Conservation (phyloP, 1,140 invertebrate species). For the Riptortus pedestris region DNA sequence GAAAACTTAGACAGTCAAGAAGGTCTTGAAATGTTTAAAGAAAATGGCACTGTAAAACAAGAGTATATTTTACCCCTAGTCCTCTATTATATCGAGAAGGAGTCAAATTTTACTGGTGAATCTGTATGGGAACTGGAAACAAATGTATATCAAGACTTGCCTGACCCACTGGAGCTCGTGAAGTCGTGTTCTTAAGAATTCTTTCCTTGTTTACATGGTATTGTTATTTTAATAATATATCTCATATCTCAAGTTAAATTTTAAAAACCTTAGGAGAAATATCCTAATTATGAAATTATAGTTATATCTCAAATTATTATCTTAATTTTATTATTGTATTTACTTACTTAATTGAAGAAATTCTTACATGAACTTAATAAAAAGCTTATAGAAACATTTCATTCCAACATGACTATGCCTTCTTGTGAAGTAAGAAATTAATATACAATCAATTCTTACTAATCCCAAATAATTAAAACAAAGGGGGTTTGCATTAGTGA, state of each 20-base stretch:
- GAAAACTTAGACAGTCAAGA: neutral
- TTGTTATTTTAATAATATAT: neutral
- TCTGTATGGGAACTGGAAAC: neutral
- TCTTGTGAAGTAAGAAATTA: too few relatives aligned
- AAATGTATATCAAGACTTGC: constrained; percentile 1
- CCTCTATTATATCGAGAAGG: constrained; percentile 16
- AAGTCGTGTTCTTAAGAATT: neutral
- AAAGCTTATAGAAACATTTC: too few relatives aligned
- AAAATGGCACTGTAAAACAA: constrained; percentile 1
- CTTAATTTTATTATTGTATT: too few relatives aligned
- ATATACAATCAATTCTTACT: too few relatives aligned
- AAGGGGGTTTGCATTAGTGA: too few relatives aligned
- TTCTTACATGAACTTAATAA: too few relatives aligned
- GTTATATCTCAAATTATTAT: too few relatives aligned
- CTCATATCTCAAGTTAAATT: neutral
- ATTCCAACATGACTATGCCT: too few relatives aligned
- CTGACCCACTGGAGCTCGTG: neutral
- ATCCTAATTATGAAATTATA: neutral
- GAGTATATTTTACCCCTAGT: neutral
- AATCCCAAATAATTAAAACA: too few relatives aligned
- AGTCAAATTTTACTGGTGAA: constrained; percentile 13
- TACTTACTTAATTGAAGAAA: too few relatives aligned
- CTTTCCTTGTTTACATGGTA: neutral
- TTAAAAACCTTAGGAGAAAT: neutral
- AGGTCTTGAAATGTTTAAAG: neutral